Conservation (phyloP, 2,888 invertebrate genomes). For the Ophion slaviceki region DNA sequence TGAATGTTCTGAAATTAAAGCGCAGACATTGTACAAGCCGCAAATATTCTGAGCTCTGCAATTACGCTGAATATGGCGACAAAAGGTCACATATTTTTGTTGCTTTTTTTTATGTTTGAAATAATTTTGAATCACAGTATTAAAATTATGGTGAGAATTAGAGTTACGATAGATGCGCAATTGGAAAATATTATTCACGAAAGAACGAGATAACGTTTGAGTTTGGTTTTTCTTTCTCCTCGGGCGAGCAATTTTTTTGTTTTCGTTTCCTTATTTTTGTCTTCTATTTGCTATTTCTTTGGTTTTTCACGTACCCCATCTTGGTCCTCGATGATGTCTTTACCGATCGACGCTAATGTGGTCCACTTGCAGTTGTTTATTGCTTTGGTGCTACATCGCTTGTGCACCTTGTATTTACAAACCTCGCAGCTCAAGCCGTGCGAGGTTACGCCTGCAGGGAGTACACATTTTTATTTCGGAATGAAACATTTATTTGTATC, state of each 20-base stretch:
- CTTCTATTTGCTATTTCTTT: neutral
- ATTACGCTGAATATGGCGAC: neutral
- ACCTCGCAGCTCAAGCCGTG: conserved; percentile 98
- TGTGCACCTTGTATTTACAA: conserved; percentile 99
- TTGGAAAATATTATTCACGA: no score
- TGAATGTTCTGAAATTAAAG: conserved; percentile 87
- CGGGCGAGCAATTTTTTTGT: no score
- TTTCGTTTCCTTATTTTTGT: neutral
- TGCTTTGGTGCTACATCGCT: conserved; percentile 96
- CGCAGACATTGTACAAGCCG: neutral
- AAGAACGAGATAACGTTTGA: no score
- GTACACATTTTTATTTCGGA: conserved; percentile 17
- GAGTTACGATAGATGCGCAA: no score
- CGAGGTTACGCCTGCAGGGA: conserved; percentile 92
- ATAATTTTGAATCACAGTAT: no score
- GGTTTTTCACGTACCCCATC: conserved; percentile 89
- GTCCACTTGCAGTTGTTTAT: conserved; percentile 99
- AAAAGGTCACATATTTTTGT: neutral
- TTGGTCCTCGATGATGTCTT: conserved; percentile 95
- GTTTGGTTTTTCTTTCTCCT: no score
- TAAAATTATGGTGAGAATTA: no score
- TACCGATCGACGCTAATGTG: conserved; percentile 96
- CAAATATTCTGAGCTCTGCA: neutral
- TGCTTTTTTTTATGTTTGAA: no score
- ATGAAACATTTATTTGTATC: neutral